Evolutionary conservation across 2,888 invertebrate species (phyloP).

Genomic region (Synanthedon myopaeformis): DNA sequence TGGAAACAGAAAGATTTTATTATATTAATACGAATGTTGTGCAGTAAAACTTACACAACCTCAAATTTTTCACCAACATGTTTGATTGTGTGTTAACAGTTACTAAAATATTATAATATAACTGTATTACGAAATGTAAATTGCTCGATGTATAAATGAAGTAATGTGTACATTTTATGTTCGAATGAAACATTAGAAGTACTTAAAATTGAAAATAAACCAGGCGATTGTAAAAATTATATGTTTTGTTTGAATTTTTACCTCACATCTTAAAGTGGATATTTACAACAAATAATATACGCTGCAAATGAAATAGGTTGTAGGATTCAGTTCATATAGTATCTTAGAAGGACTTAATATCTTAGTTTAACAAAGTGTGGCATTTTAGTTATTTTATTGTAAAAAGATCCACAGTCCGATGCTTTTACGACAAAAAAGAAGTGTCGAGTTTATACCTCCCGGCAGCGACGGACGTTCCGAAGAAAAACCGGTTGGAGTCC

Average conservation of each 20-base stretch:
- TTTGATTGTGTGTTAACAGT: not conserved
- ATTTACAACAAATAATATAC: no score
- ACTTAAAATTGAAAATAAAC: conserved; percentile 49
- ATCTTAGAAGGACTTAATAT: no score
- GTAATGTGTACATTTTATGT: conserved; percentile 55
- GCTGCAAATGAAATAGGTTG: no score
- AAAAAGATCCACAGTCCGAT: not conserved
- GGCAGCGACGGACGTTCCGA: conserved; percentile 13
- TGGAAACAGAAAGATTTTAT: not conserved
- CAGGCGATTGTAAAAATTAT: conserved; percentile 52
- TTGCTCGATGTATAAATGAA: conserved; percentile 54
- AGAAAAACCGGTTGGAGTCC: conserved; percentile 62
- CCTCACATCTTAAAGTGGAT: not conserved
- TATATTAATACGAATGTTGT: not conserved
- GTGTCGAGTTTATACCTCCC: conserved; percentile 5
- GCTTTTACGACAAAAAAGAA: not conserved
- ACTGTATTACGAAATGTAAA: conserved; percentile 43
- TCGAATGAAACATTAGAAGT: conserved; percentile 48
- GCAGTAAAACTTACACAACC: conserved; percentile 3
- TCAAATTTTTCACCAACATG: conserved; percentile 23
- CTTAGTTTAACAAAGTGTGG: no score
- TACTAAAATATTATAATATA: not conserved
- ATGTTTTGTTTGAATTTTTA: conserved; percentile 22
- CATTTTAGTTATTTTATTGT: no score
- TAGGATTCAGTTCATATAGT: no score